Evolutionary conservation across 2,888 invertebrate genomes (phyloP), one percentile per base, ranked within the genome.

Genomic region (Epinotia nisella): DNA sequence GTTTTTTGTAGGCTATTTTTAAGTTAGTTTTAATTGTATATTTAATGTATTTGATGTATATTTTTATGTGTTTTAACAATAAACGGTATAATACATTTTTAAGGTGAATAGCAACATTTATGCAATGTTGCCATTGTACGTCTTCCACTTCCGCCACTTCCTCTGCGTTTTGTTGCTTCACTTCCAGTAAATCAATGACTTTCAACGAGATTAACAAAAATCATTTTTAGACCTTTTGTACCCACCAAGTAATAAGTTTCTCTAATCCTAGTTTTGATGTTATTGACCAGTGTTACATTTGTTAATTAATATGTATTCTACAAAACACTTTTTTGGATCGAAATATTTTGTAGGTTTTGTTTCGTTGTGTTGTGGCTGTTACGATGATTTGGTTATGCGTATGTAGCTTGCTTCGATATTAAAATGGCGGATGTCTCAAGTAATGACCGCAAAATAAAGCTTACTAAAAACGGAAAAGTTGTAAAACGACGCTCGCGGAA

Each of bases 381-480:
- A 82, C 56, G 81, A 80, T 84, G 78, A 77, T 84, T 83, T 82
- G 82, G 80, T 74, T 71, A 73, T 75, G 65, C 65, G 69, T 75
- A 74, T 70, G 66, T 68, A 68, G 59, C 59, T 51, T 68, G 85
- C 87, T 89, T 87, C 83, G 91, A 89, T 92, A 89, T 78, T 87
- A 94, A 93, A 94, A 94, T 94, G 94, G 94, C 94, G 88, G 94
- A 94, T 93, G 93, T 93, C 93, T 86, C 92, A 90, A 90, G 83
- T 81, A 87, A 81, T 84, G 93, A 93, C 53, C 89, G 92, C 77
- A 94, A 93, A 92, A 80, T 91, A 83, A 94, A 94, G 84, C 86
- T 91, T 78, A 90, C 85, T 82, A 94, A 93, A 90, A 91, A 90
- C 81, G 92, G 92, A 53, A 93, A 93, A 92, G 85, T 93, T 84